These are phyloP conservation scores for Ellobium chinense DNA, from an alignment of 2,888 invertebrate genomes.

Conservation along the genomic window DNA sequence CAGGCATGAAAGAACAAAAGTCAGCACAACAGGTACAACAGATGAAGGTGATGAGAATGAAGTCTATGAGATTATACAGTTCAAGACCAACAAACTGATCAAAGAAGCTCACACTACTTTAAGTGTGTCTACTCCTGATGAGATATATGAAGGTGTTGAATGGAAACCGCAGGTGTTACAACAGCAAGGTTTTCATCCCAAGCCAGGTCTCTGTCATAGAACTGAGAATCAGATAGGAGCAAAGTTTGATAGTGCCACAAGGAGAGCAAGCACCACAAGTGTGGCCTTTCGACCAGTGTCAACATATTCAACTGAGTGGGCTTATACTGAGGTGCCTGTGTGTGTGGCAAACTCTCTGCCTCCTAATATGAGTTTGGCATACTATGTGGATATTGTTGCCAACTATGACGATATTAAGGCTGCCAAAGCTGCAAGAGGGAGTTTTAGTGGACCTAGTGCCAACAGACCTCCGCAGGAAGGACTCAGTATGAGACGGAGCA, in stretches of 20 bases:
- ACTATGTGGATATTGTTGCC: conserved; percentile 15
- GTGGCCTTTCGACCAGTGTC: not conserved
- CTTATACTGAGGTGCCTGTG: not conserved
- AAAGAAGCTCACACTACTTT: not conserved
- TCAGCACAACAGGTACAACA: not conserved
- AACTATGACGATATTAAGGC: conserved; percentile 28
- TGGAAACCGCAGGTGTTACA: conserved; percentile 13
- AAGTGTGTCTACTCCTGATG: not conserved
- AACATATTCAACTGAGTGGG: not conserved
- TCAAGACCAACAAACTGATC: not conserved
- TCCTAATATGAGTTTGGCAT: not conserved
- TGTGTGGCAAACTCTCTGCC: not conserved
- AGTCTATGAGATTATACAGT: not conserved
- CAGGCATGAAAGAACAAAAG: too few species aligned
- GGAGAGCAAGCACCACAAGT: not conserved
- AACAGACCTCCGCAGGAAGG: not conserved
- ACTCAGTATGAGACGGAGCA: not conserved
- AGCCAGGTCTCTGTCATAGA: too few species aligned
- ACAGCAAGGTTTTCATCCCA: too few species aligned
- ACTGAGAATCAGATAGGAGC: too few species aligned
- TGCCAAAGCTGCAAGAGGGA: not conserved
- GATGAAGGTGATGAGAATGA: not conserved
- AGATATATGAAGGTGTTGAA: conserved; percentile 20
- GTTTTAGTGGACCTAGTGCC: not conserved
- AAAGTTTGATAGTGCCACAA: not conserved